A percentile compares a stretch with the other conserved stretches of the same genome.
These are phyloP conservation scores for Palloptera scutellata DNA, from an alignment of 2,888 invertebrate species.

Conservation along the genomic window DNA sequence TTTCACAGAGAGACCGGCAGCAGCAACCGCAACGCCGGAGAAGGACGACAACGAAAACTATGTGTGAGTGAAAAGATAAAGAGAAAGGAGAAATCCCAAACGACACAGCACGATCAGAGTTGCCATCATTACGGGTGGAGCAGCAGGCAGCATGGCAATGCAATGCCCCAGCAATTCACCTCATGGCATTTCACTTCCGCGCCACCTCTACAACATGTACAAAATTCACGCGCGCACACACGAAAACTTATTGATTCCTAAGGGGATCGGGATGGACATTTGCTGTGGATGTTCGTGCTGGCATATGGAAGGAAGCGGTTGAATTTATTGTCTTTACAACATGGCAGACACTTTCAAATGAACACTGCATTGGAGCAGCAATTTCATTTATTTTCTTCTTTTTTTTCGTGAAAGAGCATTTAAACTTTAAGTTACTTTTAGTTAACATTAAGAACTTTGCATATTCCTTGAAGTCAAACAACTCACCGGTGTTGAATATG, in stretches of 20 bases:
- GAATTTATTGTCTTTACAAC: constrained; percentile 23
- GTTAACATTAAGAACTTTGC: no score
- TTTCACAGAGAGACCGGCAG: background rate
- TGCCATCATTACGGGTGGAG: background rate
- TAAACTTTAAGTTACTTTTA: no score
- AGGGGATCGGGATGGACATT: background rate
- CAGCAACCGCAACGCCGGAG: background rate
- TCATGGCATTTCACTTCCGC: no score
- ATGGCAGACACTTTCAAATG: background rate
- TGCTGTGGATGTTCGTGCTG: no score
- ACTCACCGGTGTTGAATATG: constrained; percentile 92
- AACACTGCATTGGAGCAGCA: no score
- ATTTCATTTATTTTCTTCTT: no score
- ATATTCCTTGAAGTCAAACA: background rate
- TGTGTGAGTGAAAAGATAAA: background rate
- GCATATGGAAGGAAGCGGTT: no score
- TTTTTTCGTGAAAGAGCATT: no score
- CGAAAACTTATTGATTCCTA: constrained; percentile 22
- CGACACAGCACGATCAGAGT: constrained; percentile 28
- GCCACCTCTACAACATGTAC: no score
- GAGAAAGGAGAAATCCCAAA: constrained; percentile 22
- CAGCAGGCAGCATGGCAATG: background rate
- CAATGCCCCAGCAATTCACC: no score
- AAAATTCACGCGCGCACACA: background rate
- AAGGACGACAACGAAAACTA: background rate